phyloP scores from a whole-genome alignment of 2,113 vertebrate genomes.

The Abramis brama region DNA sequence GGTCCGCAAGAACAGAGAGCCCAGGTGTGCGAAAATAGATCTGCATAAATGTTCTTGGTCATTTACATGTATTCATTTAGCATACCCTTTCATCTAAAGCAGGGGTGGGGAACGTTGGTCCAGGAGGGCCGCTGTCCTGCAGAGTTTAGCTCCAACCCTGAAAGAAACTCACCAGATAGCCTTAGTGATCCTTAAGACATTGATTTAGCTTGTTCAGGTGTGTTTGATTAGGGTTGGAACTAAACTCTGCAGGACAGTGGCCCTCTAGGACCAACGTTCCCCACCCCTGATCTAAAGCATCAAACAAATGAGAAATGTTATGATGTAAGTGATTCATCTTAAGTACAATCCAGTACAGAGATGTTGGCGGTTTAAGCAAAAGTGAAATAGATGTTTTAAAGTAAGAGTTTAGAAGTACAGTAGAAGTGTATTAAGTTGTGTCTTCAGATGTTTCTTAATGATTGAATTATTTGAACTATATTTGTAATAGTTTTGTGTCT shows the following conservation, averaged over 20 bases:
- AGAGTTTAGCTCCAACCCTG: too few species aligned
- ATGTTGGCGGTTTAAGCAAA: background rate
- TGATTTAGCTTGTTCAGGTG: too few species aligned
- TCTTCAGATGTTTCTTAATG: background rate
- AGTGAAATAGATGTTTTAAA: background rate
- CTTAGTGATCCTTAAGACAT: too few species aligned
- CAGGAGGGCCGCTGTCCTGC: too few species aligned
- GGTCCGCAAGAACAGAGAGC: conserved; percentile 97
- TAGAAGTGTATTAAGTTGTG: background rate
- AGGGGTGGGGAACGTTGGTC: too few species aligned
- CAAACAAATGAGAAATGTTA: background rate
- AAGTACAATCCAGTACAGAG: background rate
- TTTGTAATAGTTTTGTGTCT: background rate
- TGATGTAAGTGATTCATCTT: conserved; percentile 3
- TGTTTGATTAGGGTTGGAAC: too few species aligned
- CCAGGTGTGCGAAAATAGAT: conserved; percentile 82
- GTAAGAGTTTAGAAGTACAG: background rate
- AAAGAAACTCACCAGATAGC: too few species aligned
- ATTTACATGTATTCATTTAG: conserved; percentile 9
- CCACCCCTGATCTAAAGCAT: background rate
- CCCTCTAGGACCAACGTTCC: too few species aligned
- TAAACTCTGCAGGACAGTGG: too few species aligned
- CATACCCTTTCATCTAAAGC: conserved; percentile 16
- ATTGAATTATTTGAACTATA: conserved; percentile 4
- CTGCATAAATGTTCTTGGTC: background rate